Evolutionary conservation across 2,888 invertebrate species (phyloP), one percentile per base, ranked within the genome.

Genomic region (Hyles lineata): DNA sequence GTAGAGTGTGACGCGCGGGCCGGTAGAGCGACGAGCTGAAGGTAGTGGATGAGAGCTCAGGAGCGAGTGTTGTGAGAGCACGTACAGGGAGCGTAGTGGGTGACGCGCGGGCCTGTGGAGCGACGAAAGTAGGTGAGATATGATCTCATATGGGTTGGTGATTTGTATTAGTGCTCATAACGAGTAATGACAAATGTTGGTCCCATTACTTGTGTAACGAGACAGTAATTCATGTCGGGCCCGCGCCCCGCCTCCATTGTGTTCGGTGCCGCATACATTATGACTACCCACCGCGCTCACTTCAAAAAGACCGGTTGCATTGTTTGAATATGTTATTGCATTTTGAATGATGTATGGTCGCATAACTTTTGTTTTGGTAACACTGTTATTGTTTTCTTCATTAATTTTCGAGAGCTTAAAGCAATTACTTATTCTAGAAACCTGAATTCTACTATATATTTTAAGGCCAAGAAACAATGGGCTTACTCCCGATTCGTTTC

Each of bases 281-380:
- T 67, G 50, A 23, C 67, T 67, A 67, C 35, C 58, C 72, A 35
- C 67, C 43, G 67, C 67, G 67, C 43, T 72, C n/a, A n/a, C 63
- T 59, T 58, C 63, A 67, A 72, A 71, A 71, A 72, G 63, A 72
- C 72, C 72, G 63, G 72, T 67, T 72, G 72, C 67, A 67, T 72
- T 72, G 67, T 72, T 58, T 59, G 72, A 23, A 67, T 67, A 35
- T 58, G 72, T 72, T 72, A 43, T 23, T 25, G 32, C 21, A 67
- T 50, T 50, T 43, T 1, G 21, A 67, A 67, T 67, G 67, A 67
- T 67, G 67, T 67, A 67, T 67, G 67, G 17, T 50, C 67, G 23
- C 43, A 50, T 50, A 67, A 17, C 67, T 50, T 43, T 7, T 50
- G 21, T 67, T n/a, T 50, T 23, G 43, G 21, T 21, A 50, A 17